Conservation (phyloP, 2,797 vertebrate genomes). For the Pseudocheirus occidentalis region DNA sequence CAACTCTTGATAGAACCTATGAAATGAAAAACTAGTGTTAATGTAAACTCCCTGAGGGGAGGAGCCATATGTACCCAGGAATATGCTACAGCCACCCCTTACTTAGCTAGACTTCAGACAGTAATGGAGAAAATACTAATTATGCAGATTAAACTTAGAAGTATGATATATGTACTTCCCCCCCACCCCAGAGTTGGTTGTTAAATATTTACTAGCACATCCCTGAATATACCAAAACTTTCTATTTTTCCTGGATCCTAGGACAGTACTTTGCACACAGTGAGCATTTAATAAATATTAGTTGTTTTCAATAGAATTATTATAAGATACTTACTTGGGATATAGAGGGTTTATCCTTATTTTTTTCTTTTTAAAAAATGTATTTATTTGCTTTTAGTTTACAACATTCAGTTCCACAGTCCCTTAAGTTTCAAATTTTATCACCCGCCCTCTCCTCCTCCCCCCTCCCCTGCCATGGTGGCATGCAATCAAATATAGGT, state of each 20-base stretch:
- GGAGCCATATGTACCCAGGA: too few species aligned
- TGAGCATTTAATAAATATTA: neutral
- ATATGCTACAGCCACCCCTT: neutral
- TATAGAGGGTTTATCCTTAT: too few species aligned
- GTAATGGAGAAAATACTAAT: neutral
- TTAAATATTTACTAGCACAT: neutral
- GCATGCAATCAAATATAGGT: too few species aligned
- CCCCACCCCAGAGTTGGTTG: neutral
- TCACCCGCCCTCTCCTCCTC: too few species aligned
- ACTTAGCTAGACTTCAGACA: neutral
- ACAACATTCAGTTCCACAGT: too few species aligned
- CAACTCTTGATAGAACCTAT: neutral
- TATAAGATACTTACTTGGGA: neutral
- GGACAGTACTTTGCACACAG: neutral
- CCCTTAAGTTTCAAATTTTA: too few species aligned
- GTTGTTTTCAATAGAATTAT: neutral
- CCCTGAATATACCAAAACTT: too few species aligned
- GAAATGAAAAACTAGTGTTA: neutral
- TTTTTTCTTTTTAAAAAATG: too few species aligned
- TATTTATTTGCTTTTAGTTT: too few species aligned
- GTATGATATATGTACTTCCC: neutral
- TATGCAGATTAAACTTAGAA: neutral
- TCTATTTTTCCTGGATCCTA: neutral
- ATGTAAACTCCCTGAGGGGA: neutral
- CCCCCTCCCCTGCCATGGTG: too few species aligned